phyloP scores from a whole-genome alignment of 2,888 invertebrate genomes.

The Tridacna crocea region DNA sequence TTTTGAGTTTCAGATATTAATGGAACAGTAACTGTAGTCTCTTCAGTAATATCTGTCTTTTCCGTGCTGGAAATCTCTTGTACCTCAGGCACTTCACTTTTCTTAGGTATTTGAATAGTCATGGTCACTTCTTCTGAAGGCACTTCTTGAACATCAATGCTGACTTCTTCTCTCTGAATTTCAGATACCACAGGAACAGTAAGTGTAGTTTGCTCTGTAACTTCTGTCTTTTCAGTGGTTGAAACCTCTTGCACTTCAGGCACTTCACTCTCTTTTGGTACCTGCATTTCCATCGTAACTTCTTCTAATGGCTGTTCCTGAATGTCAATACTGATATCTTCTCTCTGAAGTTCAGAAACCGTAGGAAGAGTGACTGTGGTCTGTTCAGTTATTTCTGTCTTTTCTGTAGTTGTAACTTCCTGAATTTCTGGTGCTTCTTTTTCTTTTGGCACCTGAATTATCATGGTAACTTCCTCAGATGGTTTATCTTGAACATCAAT shows the following conservation, averaged over 20 bases:
- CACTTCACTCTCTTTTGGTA: conserved; percentile 40
- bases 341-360: conserved; percentile 54
- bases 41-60: conserved; percentile 48
- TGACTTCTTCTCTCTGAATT: conserved; percentile 58
- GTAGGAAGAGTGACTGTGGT: conserved; percentile 67
- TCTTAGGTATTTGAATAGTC: conserved; percentile 59
- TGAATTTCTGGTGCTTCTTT: conserved; percentile 37
- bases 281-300: conserved; percentile 52
- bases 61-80: conserved; percentile 62
- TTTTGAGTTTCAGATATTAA: conserved; percentile 60
- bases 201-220: conserved; percentile 50
- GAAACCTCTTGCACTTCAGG: conserved; percentile 61
- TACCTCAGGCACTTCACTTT: conserved; percentile 62
- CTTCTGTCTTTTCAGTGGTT: conserved; percentile 56
- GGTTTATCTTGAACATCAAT: conserved; percentile 70
- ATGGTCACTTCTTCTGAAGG: conserved; percentile 64
- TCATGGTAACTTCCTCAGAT: conserved; percentile 45
- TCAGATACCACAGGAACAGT: conserved; percentile 64
- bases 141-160: conserved; percentile 62
- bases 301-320: conserved; percentile 52
- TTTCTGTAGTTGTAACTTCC: conserved; percentile 51
- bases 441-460: conserved; percentile 43
- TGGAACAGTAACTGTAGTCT: conserved; percentile 58
- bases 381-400: conserved; percentile 35
- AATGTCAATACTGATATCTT: conserved; percentile 53